These are phyloP conservation scores for Bolinopsis microptera DNA, from an alignment of 37 sponge, comb jelly and placozoan genomes.

Conservation along the genomic window DNA sequence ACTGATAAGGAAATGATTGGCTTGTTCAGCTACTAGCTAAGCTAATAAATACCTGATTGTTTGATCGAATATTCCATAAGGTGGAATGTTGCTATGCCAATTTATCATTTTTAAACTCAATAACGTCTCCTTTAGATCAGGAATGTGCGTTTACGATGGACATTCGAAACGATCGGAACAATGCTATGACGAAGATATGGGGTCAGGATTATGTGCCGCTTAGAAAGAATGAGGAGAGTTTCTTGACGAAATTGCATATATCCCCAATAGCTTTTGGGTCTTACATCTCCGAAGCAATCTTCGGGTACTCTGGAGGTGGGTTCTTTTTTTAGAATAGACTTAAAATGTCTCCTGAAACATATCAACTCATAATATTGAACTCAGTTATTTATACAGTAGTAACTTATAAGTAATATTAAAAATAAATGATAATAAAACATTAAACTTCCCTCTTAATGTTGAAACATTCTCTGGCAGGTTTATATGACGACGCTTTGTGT, in stretches of 20 bases:
- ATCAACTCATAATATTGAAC: too few species aligned
- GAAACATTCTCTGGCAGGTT: neutral
- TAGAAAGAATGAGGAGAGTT: neutral
- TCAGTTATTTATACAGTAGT: too few species aligned
- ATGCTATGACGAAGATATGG: slow-evolving; percentile 61
- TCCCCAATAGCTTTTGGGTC: slow-evolving; percentile 16
- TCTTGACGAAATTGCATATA: neutral
- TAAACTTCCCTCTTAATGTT: neutral
- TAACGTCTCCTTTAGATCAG: slow-evolving; percentile 24
- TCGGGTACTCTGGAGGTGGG: slow-evolving; percentile 43
- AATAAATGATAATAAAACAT: too few species aligned
- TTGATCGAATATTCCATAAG: too few species aligned
- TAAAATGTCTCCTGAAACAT: too few species aligned
- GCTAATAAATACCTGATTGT: too few species aligned
- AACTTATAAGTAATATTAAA: too few species aligned
- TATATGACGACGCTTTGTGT: neutral
- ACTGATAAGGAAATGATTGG: too few species aligned
- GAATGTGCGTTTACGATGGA: neutral
- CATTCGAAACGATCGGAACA: neutral
- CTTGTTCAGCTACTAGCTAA: too few species aligned
- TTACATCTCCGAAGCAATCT: neutral
- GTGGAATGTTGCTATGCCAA: too few species aligned
- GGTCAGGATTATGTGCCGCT: neutral
- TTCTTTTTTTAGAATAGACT: too few species aligned
- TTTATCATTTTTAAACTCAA: too few species aligned